A percentile compares a stretch with the other conserved stretches of the same genome.
Conservation (phyloP, 2,797 vertebrate species). For the Otus scops region DNA sequence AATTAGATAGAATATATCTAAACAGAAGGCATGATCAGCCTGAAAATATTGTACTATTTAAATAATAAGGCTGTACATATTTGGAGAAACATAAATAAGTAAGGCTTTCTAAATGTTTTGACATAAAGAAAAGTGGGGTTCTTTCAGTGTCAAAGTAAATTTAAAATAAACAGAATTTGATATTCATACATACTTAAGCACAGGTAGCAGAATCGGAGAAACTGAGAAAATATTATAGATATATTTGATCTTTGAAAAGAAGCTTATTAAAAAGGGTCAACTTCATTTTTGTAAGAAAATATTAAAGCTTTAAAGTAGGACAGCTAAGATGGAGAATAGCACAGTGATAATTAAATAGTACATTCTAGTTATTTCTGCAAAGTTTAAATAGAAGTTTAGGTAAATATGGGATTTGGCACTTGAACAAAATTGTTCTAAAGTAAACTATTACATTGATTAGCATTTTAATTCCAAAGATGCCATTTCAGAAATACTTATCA, state of each 20-base stretch:
- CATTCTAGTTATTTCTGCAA: neutral
- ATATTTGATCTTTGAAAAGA: neutral
- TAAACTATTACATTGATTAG: slow-evolving; percentile 7
- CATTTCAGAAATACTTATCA: neutral
- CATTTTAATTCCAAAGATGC: neutral
- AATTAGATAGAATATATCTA: neutral
- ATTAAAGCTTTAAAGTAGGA: neutral
- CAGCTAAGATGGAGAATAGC: neutral
- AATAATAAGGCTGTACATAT: neutral
- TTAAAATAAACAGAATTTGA: neutral
- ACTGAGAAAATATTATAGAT: neutral
- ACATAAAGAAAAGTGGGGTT: neutral
- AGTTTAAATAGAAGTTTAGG: slow-evolving; percentile 21
- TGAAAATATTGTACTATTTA: neutral
- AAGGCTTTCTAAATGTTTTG: neutral
- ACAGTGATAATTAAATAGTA: neutral
- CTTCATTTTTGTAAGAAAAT: slow-evolving; percentile 39
- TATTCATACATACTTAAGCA: neutral
- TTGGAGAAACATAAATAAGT: neutral
- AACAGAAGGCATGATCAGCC: neutral
- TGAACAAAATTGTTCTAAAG: neutral
- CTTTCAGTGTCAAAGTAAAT: neutral
- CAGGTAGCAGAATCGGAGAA: neutral
- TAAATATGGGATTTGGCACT: slow-evolving; percentile 9
- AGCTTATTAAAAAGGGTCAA: slow-evolving; percentile 14